Evolutionary conservation across 2,797 vertebrate species (phyloP), one percentile per base, ranked within the genome.

Genomic region (Gadopsis bispinosus): DNA sequence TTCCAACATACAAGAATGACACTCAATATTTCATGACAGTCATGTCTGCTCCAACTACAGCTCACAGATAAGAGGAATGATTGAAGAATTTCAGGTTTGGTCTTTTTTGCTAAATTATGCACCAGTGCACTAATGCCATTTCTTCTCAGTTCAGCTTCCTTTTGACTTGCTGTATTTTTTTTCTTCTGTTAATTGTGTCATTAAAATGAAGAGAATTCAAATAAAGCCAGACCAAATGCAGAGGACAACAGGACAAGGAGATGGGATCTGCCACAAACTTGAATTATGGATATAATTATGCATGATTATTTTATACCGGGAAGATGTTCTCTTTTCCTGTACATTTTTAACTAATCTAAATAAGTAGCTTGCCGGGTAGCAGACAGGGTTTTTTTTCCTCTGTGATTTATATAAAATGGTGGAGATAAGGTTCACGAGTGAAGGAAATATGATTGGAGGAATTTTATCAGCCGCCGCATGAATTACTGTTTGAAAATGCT

Each of bases 401-500:
- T 95, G 96, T 99, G 97, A 99, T 99, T 99, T 99, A 99, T 99
- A 99, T 97, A 99, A 99, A 99, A 99, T 98, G 97, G 97, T 95
- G 95, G 95, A 98, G 98, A 99, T 99, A 99, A 99, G 98, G 97
- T 97, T 97, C 97, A 97, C 96, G 95, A 98, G 96, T 97, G 97
- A 97, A 97, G 97, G 96, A 98, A 99, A 98, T 98, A 96, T 97
- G 98, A 99, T 99, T 99, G 98, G 97, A 97, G 97, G 98, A 99
- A 98, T 99, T 99, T 99, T 99, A 99, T 99, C 98, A 98, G 98
- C 96, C 95, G 95, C 95, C 95, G 96, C 97, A 99, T 99, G 98
- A 99, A 99, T 99, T 99, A 99, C 98, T 98, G 97, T 98, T 99
- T 97, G 97, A 99, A 99, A 99, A 99, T 99, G 98, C 98, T 99